Evolutionary conservation across 2,113 vertebrate species (phyloP).

Genomic region (Struthidea cinerea): DNA sequence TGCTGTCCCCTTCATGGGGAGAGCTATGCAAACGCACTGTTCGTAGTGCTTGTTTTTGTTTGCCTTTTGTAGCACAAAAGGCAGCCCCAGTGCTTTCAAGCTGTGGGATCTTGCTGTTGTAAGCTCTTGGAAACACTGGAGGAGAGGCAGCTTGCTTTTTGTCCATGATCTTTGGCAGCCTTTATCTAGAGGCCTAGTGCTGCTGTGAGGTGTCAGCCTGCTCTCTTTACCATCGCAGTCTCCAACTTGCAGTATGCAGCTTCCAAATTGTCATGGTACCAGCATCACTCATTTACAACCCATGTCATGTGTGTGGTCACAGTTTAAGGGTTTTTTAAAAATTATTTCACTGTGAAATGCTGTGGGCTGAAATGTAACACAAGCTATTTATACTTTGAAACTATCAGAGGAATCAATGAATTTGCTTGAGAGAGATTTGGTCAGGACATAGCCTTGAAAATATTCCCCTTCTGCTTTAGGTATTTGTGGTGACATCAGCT

Average conservation of each 20-base stretch:
- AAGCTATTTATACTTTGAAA: background rate
- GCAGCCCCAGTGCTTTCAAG: background rate
- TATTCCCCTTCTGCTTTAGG: background rate
- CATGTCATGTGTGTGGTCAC: fast-evolving
- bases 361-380: background rate
- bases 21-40: background rate
- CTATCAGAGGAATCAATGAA: background rate
- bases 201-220: background rate
- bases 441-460: background rate
- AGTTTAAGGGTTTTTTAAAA: background rate
- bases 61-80: background rate
- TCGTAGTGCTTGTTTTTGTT: background rate
- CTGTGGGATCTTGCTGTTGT: background rate
- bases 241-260: background rate
- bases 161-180: background rate
- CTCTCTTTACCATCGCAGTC: background rate
- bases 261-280: background rate
- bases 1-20: background rate
- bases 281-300: background rate
- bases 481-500: background rate
- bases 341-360: background rate
- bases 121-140: background rate
- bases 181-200: background rate
- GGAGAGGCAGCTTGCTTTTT: background rate
- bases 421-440: background rate